Conservation (phyloP, 2,888 invertebrate species). For the Hedychridium roseum region DNA sequence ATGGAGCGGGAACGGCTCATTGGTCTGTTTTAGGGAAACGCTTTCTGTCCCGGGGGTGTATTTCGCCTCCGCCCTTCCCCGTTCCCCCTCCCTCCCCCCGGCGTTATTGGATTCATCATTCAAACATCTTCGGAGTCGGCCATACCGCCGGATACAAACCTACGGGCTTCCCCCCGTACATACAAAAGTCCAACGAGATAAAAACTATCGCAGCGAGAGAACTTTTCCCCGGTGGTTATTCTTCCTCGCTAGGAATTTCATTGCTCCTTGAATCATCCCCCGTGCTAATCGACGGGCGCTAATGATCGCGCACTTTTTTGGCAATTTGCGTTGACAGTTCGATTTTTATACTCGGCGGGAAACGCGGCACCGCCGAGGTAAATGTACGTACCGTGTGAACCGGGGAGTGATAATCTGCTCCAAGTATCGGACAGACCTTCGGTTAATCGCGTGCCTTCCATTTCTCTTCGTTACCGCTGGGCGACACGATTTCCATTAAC, state of each 20-base stretch:
- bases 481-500: no score
- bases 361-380: conserved; percentile 4
- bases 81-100: conserved; percentile 28
- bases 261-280: background rate
- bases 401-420: conserved; percentile 9
- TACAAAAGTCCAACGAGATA: no score
- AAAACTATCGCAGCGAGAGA: no score
- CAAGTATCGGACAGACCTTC: conserved; percentile 13
- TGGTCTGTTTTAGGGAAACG: conserved; percentile 48
- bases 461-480: no score
- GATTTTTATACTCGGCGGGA: conserved; percentile 4
- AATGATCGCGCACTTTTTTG: no score
- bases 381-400: conserved; percentile 2
- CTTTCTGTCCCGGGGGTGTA: conserved; percentile 43
- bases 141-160: conserved; percentile 6
- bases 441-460: conserved; percentile 8
- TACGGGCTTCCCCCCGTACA: conserved; percentile 10
- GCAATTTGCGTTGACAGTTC: conserved; percentile 12
- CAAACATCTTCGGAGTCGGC: conserved; percentile 39
- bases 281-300: background rate
- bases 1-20: conserved; percentile 33
- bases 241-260: background rate
- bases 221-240: no score
- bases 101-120: conserved; percentile 48
- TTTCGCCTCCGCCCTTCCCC: conserved; percentile 37